Base-by-base conservation (phyloP, 2,888 invertebrate genomes). In the Chouioia cunea region DNA sequence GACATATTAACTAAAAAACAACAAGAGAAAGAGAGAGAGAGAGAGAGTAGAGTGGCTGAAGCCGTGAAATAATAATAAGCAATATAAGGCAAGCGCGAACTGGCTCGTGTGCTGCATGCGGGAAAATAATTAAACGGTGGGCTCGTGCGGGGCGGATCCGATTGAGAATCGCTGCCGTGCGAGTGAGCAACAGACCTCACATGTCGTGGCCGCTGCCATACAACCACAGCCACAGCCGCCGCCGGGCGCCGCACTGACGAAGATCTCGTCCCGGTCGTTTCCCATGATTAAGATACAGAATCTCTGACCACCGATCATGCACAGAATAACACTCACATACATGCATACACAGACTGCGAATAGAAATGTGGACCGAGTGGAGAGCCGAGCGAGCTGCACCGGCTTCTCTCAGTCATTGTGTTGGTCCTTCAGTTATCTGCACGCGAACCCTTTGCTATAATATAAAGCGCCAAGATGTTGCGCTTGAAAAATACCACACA, bases 201-300 rank as follows among this genome's bases (percentile, higher is more conserved):
- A 70, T 65, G 70, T 60, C 44, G 70, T 44, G 10, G 53, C 43
- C 46, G 65, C 47, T 14, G 15, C 16, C 16, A 10, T 22, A 4
- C 22, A 47, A 20, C 10, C 22, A 15, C 46, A 8, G 2, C 14
- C 27, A 43, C 27, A 18, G 23, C 44, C 16, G 43, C 20, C 53
- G 23, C 52, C 58, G 53, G 22, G 27, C 54, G 27, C 54, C 23
- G 27, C n/a, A 4, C n/a, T n/a, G n/a, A 27, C 50, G 27, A 4
- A 27, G 2, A 27, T 53, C 20, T 63, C 68, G 62, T 62, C 56
- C 62, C 48, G 56, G 68, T 58, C 50, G 64, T 48, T 65, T 70
- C 70, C 64, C 70, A 59, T 70, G 64, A 70, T 70, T 70, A 64
- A 70, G 70, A 70, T 70, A 48, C 70, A 59, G 36, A 58, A 70